Evolutionary conservation across 2,888 invertebrate genomes (phyloP).

Genomic region (Bombyx huttoni): DNA sequence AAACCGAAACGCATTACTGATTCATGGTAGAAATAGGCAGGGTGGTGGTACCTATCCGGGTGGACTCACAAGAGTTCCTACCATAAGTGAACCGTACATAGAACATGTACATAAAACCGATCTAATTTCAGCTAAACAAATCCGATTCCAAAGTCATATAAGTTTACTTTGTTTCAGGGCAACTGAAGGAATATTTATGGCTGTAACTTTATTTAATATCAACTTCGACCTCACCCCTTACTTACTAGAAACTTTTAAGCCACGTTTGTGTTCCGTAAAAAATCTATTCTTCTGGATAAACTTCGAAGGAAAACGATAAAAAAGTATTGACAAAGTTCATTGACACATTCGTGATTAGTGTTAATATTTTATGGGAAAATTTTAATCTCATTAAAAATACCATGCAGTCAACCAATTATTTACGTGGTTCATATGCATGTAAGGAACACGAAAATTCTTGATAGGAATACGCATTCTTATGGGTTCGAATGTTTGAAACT

Average conservation of each 20-base stretch:
- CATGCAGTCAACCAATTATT: too few relatives aligned
- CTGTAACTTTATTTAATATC: conserved; percentile 72
- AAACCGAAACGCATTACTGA: too few relatives aligned
- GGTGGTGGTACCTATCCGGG: too few relatives aligned
- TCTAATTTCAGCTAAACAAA: conserved; percentile 12
- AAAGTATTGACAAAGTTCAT: too few relatives aligned
- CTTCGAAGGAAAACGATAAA: neutral
- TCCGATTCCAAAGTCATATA: conserved; percentile 5
- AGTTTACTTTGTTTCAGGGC: conserved; percentile 47
- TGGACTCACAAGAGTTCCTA: too few relatives aligned
- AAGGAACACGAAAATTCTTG: neutral
- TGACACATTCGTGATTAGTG: too few relatives aligned
- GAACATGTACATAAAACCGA: too few relatives aligned
- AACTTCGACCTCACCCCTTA: conserved; percentile 26
- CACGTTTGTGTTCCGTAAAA: conserved; percentile 17
- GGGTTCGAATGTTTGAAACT: conserved; percentile 38
- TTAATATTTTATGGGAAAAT: neutral
- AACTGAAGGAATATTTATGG: conserved; percentile 70
- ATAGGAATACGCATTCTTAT: conserved; percentile 22
- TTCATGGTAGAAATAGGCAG: too few relatives aligned
- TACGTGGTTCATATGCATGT: neutral
- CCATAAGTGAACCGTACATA: too few relatives aligned
- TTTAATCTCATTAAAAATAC: too few relatives aligned
- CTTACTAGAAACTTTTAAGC: conserved; percentile 53
- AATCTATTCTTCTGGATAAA: neutral